Base-by-base conservation (phyloP, 1,140 invertebrate genomes). In the Diplogasteroides magnus region DNA sequence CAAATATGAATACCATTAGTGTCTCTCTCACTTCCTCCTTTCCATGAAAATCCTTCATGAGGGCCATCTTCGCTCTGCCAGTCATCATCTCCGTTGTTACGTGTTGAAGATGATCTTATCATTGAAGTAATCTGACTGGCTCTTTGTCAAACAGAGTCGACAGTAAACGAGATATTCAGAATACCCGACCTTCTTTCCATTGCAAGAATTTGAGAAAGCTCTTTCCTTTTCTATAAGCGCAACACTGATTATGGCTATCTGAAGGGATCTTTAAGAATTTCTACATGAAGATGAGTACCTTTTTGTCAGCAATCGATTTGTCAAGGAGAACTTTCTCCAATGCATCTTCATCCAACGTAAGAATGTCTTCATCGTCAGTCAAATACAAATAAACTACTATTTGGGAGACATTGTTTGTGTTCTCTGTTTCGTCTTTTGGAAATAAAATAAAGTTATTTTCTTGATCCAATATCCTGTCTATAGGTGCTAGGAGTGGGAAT, bases 141-240 rank as follows among this genome's bases (percentile, higher is more conserved):
- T n/a, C n/a, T n/a, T n/a, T n/a, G n/a, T n/a, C n/a, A n/a, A n/a
- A n/a, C n/a, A n/a, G n/a, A n/a, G n/a, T n/a, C n/a, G n/a, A n/a
- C n/a, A n/a, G n/a, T n/a, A n/a, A n/a, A n/a, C n/a, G n/a, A n/a
- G n/a, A n/a, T n/a, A n/a, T n/a, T n/a, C n/a, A n/a, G n/a, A n/a
- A n/a, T n/a, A 2, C 27, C 55, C 58, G 32, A 57, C 59, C 70
- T 73, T 77, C 79, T 89, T 19, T 88, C 83, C 86, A 84, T 80
- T 89, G 87, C 86, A 93, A 88, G 84, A 93, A 97, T 76, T 93
- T 86, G 1, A 97, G 85, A 84, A 94, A 94, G 27, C 91, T 92
- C 85, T 94, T 94, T 75, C 97, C 97, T 86, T 98, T 98, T 3
- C 97, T 87, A 84, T 98, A 98, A 31, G 94, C 94, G 67, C 88